Base-by-base conservation (phyloP, 2,888 invertebrate species). In the Formica aserva region DNA sequence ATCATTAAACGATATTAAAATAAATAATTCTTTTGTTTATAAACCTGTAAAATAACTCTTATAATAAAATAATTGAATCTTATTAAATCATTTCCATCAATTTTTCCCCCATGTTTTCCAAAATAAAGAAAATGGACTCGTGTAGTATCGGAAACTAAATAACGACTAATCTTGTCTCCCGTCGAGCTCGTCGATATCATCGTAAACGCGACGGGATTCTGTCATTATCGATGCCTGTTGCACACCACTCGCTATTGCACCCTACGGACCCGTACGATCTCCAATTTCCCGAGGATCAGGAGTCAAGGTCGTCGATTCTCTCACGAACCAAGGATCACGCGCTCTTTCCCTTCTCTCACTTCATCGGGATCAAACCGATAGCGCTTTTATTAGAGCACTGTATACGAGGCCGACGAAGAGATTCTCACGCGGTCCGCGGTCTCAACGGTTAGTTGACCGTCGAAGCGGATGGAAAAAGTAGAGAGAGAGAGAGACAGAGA, bases 261-360 rank as follows among this genome's bases (percentile, higher is more conserved):
- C 67, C 83, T 35, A 75, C 57, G 52, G 48, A 69, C 76, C 57
- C 76, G 60, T 32, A 65, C 76, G 11, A 57, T 83, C 78, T 80
- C 67, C 78, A 71, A 85, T 85, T 85, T 85, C 83, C 85, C 65
- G 66, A 52, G 65, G 60, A 77, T 83, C 78, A 75, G 38, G 38
- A 85, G 80, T 81, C 85, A 85, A 84, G 84, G 81, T 57, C 84
- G 71, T 32, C 60, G 67, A 83, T 75, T 81, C 81, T 81, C 81
- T 81, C 81, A 75, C 81, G 63, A 75, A 26, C 29, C 32, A 57
- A 63, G 29, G 62, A 26, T 41, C 76, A 52, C 38, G 32, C 57
- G 18, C 18, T 5, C 38, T 55, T 35, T 55, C 78, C 22, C 63
- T 52, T n/a, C 22, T 48, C 38, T 29, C 41, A 1, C 38, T n/a